A percentile compares a stretch with the other conserved stretches of the same genome.
These are phyloP conservation scores for Pachycephus smyrnensis DNA, from an alignment of 2,888 invertebrate species.

Conservation along the genomic window DNA sequence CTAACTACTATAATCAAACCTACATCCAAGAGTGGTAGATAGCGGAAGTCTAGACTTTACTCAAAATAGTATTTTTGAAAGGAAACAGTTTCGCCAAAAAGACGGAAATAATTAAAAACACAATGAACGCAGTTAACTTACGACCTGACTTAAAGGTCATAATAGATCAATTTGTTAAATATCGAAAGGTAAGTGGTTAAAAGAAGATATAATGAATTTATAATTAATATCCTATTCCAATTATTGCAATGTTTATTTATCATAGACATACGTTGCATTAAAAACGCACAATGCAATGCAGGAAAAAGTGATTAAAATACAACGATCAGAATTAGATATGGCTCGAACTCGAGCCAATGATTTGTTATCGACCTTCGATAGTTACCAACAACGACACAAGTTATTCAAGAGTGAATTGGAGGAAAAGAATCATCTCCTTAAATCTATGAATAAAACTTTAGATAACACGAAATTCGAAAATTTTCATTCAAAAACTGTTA, in stretches of 20 bases:
- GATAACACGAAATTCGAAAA: not conserved
- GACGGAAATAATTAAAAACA: not conserved
- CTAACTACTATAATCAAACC: not conserved
- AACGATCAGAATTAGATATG: slow-evolving; percentile 25
- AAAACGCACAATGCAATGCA: slow-evolving; percentile 23
- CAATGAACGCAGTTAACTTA: not conserved
- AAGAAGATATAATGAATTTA: not conserved
- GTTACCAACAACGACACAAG: slow-evolving; percentile 26
- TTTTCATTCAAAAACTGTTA: not conserved
- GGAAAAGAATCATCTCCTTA: slow-evolving; percentile 20
- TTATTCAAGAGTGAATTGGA: slow-evolving; percentile 19
- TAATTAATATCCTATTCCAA: not conserved
- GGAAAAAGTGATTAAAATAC: slow-evolving; percentile 26
- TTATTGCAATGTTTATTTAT: slow-evolving; percentile 1
- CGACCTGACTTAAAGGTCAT: slow-evolving; percentile 27
- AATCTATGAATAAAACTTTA: not conserved
- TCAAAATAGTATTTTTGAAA: no score
- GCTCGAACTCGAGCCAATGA: slow-evolving; percentile 18
- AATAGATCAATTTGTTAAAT: slow-evolving; percentile 24
- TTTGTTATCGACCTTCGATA: slow-evolving; percentile 17
- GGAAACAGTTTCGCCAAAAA: no score
- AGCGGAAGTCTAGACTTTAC: no score
- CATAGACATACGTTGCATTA: slow-evolving; percentile 26
- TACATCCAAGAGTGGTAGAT: not conserved
- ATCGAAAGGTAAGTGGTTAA: slow-evolving; percentile 27